Conservation (phyloP, 35 echinoderm and acorn worm species). For the Chiridota heheva region DNA sequence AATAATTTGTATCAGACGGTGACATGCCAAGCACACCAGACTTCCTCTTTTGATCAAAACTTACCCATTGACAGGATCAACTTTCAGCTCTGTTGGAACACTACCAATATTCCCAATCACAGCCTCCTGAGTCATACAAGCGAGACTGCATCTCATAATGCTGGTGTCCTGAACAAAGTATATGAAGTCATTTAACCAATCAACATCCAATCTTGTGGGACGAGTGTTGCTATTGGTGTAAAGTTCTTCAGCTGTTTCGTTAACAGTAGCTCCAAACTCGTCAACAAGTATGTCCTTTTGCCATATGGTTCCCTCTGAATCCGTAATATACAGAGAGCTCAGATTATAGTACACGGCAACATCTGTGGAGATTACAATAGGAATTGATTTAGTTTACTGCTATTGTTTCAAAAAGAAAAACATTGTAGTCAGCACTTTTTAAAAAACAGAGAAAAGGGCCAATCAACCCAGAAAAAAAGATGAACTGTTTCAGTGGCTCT, state of each 20-base stretch:
- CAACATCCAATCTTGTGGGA: slow-evolving; percentile 60
- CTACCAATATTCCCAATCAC: slow-evolving; percentile 43
- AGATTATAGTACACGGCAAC: slow-evolving; percentile 79
- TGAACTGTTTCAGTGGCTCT: not conserved
- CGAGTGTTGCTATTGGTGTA: slow-evolving; percentile 8
- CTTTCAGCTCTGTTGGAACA: slow-evolving; percentile 51
- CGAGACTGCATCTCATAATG: slow-evolving; percentile 25
- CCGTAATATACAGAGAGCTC: slow-evolving; percentile 53
- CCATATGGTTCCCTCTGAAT: slow-evolving; percentile 41
- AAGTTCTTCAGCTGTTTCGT: slow-evolving; percentile 48
- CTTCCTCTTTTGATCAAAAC: no score
- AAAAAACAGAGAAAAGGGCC: no score
- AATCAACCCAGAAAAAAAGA: no score
- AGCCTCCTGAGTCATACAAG: slow-evolving; percentile 18
- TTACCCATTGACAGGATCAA: slow-evolving; percentile 87
- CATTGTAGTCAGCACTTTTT: no score
- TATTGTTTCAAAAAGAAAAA: no score
- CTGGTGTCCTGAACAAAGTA: slow-evolving; percentile 62
- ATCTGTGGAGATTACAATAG: slow-evolving; percentile 45
- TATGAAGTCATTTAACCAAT: slow-evolving; percentile 84
- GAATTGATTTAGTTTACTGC: no score
- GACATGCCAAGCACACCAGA: no score
- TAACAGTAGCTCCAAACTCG: slow-evolving; percentile 11
- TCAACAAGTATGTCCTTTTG: slow-evolving; percentile 21
- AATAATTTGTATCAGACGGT: no score